Percentiles rank a stretch among this genome's conserved stretches.
Conservation (phyloP, 2,113 vertebrate species). For the Vidua macroura region DNA sequence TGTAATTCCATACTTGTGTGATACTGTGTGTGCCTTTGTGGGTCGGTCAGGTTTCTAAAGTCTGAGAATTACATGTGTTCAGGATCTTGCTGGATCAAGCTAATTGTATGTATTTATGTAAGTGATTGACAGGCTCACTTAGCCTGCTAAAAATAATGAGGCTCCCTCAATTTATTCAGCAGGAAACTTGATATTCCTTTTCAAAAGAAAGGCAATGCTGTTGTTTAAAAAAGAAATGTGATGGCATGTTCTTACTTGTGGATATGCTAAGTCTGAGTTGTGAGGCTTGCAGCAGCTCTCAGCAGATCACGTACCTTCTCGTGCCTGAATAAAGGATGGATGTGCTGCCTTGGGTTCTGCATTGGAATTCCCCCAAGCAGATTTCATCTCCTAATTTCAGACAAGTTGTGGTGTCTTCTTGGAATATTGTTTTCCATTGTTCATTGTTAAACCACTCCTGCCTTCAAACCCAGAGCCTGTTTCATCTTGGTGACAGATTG, state of each 20-base stretch:
- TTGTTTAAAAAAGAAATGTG: conserved; percentile 5
- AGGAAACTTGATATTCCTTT: conserved; percentile 21
- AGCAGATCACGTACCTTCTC: neutral
- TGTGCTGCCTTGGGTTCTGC: neutral
- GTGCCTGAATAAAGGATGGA: neutral
- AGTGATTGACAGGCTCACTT: conserved; percentile 3
- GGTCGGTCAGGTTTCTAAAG: neutral
- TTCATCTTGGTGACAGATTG: neutral
- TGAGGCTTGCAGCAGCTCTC: neutral
- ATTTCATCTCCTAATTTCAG: neutral
- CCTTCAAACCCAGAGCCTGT: neutral
- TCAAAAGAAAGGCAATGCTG: neutral
- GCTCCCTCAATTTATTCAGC: conserved; percentile 10
- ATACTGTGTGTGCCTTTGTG: neutral
- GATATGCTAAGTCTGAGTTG: neutral
- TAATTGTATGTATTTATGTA: neutral
- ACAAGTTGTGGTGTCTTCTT: neutral
- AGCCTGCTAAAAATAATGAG: conserved; percentile 20
- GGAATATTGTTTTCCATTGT: neutral
- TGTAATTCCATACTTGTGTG: neutral
- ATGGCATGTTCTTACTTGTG: conserved; percentile 4
- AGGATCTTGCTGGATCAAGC: conserved; percentile 9
- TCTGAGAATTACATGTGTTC: conserved; percentile 3
- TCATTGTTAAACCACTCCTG: neutral
- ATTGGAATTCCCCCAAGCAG: conserved; percentile 8